phyloP scores from a whole-genome alignment of 2,888 invertebrate genomes.

The Drosophila macrothrix region DNA sequence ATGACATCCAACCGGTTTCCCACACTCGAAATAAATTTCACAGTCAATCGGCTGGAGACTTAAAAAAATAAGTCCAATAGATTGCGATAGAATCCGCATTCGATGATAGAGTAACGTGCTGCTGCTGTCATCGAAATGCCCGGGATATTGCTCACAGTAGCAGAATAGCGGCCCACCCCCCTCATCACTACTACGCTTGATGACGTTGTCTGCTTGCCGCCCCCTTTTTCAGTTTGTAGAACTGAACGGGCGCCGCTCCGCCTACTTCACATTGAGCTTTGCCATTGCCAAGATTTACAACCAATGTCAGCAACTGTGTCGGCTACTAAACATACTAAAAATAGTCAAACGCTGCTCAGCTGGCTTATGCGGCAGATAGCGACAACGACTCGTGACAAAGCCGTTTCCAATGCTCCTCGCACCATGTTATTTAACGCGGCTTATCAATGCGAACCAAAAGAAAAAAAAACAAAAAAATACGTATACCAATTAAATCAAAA shows the following conservation, averaged over 20 bases:
- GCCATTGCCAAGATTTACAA: slow-evolving; percentile 74
- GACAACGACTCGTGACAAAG: slow-evolving; percentile 63
- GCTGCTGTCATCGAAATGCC: slow-evolving; percentile 36
- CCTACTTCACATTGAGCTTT: slow-evolving; percentile 58
- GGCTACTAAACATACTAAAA: slow-evolving; percentile 43
- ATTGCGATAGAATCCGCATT: slow-evolving; percentile 33
- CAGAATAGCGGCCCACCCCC: not conserved
- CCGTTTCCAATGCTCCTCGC: slow-evolving; percentile 27
- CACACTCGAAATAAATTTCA: slow-evolving; percentile 30
- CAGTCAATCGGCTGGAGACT: slow-evolving; percentile 47
- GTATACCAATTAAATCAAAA: not conserved
- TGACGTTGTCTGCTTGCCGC: slow-evolving; percentile 13
- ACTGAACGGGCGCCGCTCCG: slow-evolving; percentile 17
- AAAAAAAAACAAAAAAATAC: slow-evolving; percentile 1
- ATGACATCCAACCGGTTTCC: slow-evolving; percentile 73
- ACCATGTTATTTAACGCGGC: slow-evolving; percentile 35
- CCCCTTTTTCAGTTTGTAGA: slow-evolving; percentile 6
- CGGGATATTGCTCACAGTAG: slow-evolving; percentile 15
- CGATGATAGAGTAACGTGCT: slow-evolving; percentile 36
- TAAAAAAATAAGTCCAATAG: slow-evolving; percentile 11
- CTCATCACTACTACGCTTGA: not conserved
- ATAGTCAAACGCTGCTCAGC: slow-evolving; percentile 53
- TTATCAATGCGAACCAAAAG: slow-evolving; percentile 60
- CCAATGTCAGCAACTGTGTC: slow-evolving; percentile 70
- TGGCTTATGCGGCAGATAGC: slow-evolving; percentile 52